These are phyloP conservation scores for Drosophila putrida DNA, from an alignment of 2,888 invertebrate genomes.

Conservation along the genomic window DNA sequence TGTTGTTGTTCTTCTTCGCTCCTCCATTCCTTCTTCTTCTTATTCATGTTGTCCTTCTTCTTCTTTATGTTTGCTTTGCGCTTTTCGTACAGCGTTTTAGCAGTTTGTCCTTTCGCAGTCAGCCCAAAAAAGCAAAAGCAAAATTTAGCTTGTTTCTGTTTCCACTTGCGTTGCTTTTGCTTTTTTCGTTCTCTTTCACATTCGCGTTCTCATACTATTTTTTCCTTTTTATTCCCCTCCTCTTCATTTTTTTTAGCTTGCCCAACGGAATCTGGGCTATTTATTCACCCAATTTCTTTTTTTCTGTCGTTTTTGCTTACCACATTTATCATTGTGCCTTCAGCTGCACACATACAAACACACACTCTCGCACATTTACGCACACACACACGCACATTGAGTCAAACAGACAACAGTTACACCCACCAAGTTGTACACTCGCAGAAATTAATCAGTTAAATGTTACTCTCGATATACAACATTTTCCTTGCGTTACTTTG, in stretches of 20 bases:
- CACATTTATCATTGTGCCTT: slow-evolving; percentile 82
- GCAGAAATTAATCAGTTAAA: slow-evolving; percentile 58
- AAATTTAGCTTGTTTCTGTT: slow-evolving; percentile 65
- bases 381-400: slow-evolving; percentile 16
- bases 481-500: slow-evolving; percentile 5
- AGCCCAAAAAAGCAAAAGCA: slow-evolving; percentile 47
- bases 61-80: slow-evolving; percentile 54
- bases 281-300: slow-evolving; percentile 83
- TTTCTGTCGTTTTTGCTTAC: slow-evolving; percentile 59
- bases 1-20: slow-evolving; percentile 55
- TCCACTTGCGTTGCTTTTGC: slow-evolving; percentile 55
- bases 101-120: slow-evolving; percentile 69
- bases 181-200: slow-evolving; percentile 13
- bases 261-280: slow-evolving; percentile 82
- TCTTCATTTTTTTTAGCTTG: slow-evolving; percentile 51
- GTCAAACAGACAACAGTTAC: slow-evolving; percentile 54
- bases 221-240: slow-evolving; percentile 32
- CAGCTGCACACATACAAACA: slow-evolving; percentile 63
- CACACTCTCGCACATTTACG: slow-evolving; percentile 27
- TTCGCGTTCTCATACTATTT: slow-evolving; percentile 31
- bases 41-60: slow-evolving; percentile 25
- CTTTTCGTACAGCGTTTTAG: slow-evolving; percentile 58
- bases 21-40: slow-evolving; percentile 37
- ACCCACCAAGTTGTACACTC: slow-evolving; percentile 71
- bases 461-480: slow-evolving; percentile 6